Evolutionary conservation across 2,797 vertebrate genomes (phyloP), one percentile per base, ranked within the genome.

Genomic region (Avahi laniger): DNA sequence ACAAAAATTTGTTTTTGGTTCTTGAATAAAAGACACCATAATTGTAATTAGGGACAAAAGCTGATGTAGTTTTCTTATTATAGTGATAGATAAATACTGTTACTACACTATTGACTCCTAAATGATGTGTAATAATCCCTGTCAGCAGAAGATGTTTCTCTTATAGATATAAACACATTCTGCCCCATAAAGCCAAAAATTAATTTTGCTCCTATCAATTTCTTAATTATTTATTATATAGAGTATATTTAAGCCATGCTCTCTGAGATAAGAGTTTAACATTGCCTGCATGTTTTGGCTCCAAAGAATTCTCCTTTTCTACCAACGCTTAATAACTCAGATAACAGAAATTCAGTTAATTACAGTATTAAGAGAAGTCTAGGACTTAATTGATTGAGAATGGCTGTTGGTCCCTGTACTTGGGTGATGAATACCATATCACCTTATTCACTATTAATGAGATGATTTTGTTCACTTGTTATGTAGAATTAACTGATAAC

Each of bases 191-290:
- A 98, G 96, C 84, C 93, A 97, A 97, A 98, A 97, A 96, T 88
- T 97, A 69, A 86, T 73, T 96, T 95, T 94, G 24, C 13, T 96
- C 92, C 92, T 97, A 98, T 96, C 87, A 94, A 65, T 70, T 96
- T 98, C 96, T 98, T 96, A 98, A 98, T 98, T 98, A 98, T 98
- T 98, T 98, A 97, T 98, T 96, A 88, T 54, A 80, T 52, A 72
- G 26, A 81, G 28, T 96, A 95, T 97, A 97, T 18, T 95, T 84
- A 90, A 87, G 17, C 4, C 7, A 79, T 69, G 30, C 10, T 92
- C 33, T 87, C 3, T 95, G 76, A 95, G 38, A 96, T 88, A 90
- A 93, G 50, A 59, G 24, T 12, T 91, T 89, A 52, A 65, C 6
- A 89, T 69, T 61, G 28, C 5, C 28, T 86, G 38, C 0, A 52